Percentiles rank a stretch among this genome's conserved stretches.
phyloP scores from a whole-genome alignment of 2,113 vertebrate genomes.

The Ammodytes marinus region DNA sequence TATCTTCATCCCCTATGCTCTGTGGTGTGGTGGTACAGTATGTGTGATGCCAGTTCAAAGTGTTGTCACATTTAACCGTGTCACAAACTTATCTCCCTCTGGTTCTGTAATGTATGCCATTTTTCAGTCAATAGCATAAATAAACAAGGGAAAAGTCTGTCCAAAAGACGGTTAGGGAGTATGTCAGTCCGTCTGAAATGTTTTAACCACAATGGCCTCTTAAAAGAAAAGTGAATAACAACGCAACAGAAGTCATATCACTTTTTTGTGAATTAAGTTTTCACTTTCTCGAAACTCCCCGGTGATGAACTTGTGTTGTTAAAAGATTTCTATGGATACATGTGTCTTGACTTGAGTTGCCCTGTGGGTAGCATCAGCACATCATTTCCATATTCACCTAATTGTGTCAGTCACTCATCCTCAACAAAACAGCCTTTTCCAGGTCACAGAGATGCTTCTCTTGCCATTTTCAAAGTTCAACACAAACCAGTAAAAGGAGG shows the following conservation, averaged over 20 bases:
- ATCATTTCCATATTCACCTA: constrained; percentile 73
- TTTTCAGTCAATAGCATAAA: constrained; percentile 65
- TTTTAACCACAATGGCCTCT: background rate
- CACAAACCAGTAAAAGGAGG: constrained; percentile 32
- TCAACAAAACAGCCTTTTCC: constrained; percentile 68
- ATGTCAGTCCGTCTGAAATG: background rate
- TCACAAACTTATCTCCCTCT: constrained; percentile 74
- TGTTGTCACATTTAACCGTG: constrained; percentile 77
- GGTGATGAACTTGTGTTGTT: constrained; percentile 46
- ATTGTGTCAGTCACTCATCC: constrained; percentile 77
- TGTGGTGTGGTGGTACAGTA: constrained; percentile 67
- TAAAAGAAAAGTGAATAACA: background rate
- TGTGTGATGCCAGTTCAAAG: constrained; percentile 83
- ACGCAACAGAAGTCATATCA: background rate
- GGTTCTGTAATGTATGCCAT: constrained; percentile 31
- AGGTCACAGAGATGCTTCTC: constrained; percentile 68
- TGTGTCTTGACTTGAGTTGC: constrained; percentile 50
- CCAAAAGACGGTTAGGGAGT: constrained; percentile 1
- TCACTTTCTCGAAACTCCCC: constrained; percentile 4
- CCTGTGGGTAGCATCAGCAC: constrained; percentile 52
- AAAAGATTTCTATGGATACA: constrained; percentile 60
- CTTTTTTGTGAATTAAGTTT: constrained; percentile 27
- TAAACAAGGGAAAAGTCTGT: constrained; percentile 37
- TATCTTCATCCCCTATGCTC: constrained; percentile 80
- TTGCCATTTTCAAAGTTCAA: constrained; percentile 66